phyloP scores from a whole-genome alignment of 1,140 invertebrate species.

The Penaeus japonicus region DNA sequence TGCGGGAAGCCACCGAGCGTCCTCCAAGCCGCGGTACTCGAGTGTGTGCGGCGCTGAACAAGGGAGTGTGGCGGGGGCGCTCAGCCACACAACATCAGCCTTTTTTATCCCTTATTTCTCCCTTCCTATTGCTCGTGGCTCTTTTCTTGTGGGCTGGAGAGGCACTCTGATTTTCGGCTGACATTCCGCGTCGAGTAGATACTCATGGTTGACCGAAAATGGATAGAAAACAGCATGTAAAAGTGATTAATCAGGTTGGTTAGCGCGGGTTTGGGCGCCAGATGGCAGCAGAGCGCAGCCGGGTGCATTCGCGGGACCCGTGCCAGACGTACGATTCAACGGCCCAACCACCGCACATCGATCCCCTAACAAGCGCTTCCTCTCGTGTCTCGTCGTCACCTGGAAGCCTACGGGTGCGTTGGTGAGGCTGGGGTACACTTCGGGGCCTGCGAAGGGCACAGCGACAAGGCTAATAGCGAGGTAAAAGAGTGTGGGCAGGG shows the following conservation, averaged over 20 bases:
- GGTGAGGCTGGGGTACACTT: too few species aligned
- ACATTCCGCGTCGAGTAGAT: conserved; percentile 1
- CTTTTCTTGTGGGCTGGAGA: background rate
- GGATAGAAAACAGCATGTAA: conserved; percentile 46
- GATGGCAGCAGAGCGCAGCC: conserved; percentile 50
- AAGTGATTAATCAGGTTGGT: conserved; percentile 54
- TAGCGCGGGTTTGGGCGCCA: conserved; percentile 33
- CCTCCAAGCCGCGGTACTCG: conserved; percentile 29
- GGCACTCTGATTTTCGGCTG: conserved; percentile 24
- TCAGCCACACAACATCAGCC: conserved; percentile 26
- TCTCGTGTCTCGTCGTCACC: background rate
- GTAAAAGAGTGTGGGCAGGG: conserved; percentile 32
- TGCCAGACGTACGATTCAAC: conserved; percentile 32
- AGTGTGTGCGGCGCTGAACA: conserved; percentile 50
- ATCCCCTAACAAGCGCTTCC: background rate
- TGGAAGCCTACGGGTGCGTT: too few species aligned
- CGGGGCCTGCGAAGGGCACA: too few species aligned
- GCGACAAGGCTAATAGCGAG: background rate
- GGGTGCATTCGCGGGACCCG: conserved; percentile 15
- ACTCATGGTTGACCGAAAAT: conserved; percentile 27
- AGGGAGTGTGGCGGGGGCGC: conserved; percentile 51
- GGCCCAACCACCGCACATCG: background rate
- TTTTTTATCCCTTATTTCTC: conserved; percentile 54
- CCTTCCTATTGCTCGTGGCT: background rate
- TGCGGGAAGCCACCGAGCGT: conserved; percentile 44